A percentile compares a stretch with the other conserved stretches of the same genome.
phyloP scores from a whole-genome alignment of 2,113 vertebrate genomes.

The Atractosteus spatula region DNA sequence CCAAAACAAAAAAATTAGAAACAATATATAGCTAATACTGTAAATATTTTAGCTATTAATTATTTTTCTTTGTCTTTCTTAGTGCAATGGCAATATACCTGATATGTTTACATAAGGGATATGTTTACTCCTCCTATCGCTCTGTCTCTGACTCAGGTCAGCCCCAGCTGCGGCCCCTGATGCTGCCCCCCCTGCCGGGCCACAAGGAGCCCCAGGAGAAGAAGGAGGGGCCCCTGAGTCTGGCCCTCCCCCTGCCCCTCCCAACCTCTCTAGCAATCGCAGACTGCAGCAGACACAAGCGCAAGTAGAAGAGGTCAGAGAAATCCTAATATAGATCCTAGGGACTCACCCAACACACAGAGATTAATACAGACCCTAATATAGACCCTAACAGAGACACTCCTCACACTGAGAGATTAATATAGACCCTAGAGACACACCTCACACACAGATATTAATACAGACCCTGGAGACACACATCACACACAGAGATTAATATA shows the following conservation, averaged over 20 bases:
- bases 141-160: constrained; percentile 62
- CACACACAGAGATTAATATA: no score
- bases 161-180: constrained; percentile 77
- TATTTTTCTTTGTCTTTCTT: no score
- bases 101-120: no score
- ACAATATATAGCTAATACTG: no score
- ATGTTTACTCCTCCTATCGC: not conserved
- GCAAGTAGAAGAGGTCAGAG: constrained; percentile 84
- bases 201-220: constrained; percentile 59
- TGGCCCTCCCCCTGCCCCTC: constrained; percentile 50
- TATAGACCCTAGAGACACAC: no score
- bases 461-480: no score
- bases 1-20: no score
- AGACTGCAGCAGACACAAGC: constrained; percentile 84
- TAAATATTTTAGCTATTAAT: no score
- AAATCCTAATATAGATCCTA: not conserved
- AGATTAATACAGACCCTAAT: no score
- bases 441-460: no score
- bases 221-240: constrained; percentile 62
- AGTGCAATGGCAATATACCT: no score
- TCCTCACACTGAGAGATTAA: constrained; percentile 20
- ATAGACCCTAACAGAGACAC: constrained; percentile 42
- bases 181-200: constrained; percentile 58
- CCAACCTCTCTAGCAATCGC: constrained; percentile 75
- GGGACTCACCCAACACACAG: no score